These are phyloP conservation scores for Drosophila paracracens DNA, from an alignment of 2,888 invertebrate genomes.

Conservation along the genomic window DNA sequence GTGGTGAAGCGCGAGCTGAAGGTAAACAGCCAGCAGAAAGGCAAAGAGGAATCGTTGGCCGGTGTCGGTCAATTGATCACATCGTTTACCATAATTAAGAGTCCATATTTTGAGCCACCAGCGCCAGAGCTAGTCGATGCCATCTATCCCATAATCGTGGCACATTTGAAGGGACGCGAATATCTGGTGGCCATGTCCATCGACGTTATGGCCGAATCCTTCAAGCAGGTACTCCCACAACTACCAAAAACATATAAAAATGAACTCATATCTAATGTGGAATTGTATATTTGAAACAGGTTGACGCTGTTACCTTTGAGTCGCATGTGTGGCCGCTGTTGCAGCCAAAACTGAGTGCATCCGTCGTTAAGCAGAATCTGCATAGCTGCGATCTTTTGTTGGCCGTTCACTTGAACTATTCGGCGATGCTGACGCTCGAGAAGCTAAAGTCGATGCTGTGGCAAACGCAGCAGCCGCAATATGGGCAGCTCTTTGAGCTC, in stretches of 20 bases:
- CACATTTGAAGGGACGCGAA: conserved; percentile 56
- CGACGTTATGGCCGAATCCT: conserved; percentile 43
- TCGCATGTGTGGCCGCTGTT: conserved; percentile 52
- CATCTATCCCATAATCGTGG: conserved; percentile 45
- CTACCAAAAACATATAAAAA: neutral
- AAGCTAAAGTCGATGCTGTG: conserved; percentile 45
- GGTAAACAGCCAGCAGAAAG: conserved; percentile 35
- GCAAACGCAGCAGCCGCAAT: conserved; percentile 35
- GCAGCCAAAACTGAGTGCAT: conserved; percentile 33
- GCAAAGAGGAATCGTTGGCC: conserved; percentile 63
- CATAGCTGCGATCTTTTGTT: conserved; percentile 46
- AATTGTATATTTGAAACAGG: conserved; percentile 8
- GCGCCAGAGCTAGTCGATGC: conserved; percentile 18
- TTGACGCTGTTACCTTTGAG: conserved; percentile 18
- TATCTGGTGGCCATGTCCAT: conserved; percentile 47
- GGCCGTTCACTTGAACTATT: conserved; percentile 38
- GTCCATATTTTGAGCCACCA: conserved; percentile 23
- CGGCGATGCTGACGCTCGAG: conserved; percentile 27
- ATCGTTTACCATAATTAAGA: conserved; percentile 34
- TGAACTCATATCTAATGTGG: neutral
- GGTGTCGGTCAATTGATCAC: conserved; percentile 61
- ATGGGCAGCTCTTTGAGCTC: conserved; percentile 47
- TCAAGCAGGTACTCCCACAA: conserved; percentile 28
- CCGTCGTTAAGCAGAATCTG: conserved; percentile 28
- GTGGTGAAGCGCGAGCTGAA: conserved; percentile 44